These are phyloP conservation scores for Pandemis corylana DNA, from an alignment of 2,888 invertebrate genomes.

Conservation along the genomic window DNA sequence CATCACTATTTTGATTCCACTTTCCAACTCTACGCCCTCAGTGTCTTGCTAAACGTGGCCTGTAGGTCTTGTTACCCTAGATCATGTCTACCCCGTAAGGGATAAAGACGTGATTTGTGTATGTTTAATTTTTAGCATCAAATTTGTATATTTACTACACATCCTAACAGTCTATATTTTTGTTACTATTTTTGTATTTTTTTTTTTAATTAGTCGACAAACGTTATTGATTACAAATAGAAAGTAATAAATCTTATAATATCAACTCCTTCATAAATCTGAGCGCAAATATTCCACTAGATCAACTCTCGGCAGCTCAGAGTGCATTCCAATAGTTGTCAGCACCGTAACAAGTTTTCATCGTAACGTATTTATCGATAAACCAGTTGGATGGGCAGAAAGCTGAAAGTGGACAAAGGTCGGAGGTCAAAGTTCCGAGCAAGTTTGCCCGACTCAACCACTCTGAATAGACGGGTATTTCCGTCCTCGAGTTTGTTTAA, in stretches of 20 bases:
- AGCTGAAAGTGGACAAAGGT: conserved; percentile 24
- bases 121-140: too few species aligned
- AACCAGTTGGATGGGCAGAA: conserved; percentile 26
- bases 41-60: too few species aligned
- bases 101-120: too few species aligned
- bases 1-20: too few species aligned
- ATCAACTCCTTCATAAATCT: background rate
- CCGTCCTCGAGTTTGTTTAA: conserved; percentile 8
- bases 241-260: background rate
- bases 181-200: too few species aligned
- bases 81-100: too few species aligned
- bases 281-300: background rate
- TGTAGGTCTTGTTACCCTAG: too few species aligned
- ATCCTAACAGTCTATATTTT: too few species aligned
- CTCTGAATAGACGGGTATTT: conserved; percentile 23
- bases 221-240: too few species aligned
- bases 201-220: too few species aligned
- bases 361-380: conserved; percentile 29
- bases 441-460: conserved; percentile 35
- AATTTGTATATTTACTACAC: too few species aligned
- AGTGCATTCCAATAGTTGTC: conserved; percentile 1
- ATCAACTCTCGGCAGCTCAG: background rate
- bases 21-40: too few species aligned
- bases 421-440: conserved; percentile 13
- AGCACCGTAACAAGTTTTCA: conserved; percentile 13